Evolutionary conservation across 2,797 vertebrate genomes (phyloP), one percentile per base, ranked within the genome.

Genomic region (Micropoecilia bifurca): DNA sequence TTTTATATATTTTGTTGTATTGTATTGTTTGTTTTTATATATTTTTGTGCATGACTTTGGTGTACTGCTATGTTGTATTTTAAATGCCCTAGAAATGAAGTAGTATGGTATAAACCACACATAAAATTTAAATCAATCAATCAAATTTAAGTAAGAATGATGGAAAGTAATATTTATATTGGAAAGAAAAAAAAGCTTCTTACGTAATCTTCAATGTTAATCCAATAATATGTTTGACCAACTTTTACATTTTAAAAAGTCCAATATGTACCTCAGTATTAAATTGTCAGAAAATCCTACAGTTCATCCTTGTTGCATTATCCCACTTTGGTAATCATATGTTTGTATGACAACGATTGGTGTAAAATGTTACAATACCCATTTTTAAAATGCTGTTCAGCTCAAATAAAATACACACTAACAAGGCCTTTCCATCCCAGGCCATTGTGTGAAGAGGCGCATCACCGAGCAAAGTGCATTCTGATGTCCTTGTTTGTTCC

Each of bases 401-500:
- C 59, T 22, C 50, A 61, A 66, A 81, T 76, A 77, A 83, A 89
- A 28, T 55, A 10, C 69, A 61, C 4, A 7, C 46, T 75, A 81
- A 55, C 75, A 78, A 80, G 72, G 39, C 76, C 30, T 81, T 74
- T 50, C 45, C 71, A 25, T 75, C 36, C 77, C 46, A 41, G 9
- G 71, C 76, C 76, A 46, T 76, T 73, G 80, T 84, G 74, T 80
- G 59, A 80, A 81, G 74, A 81, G 83, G 78, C 50, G 36, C 36
- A 30, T 74, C 73, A 81, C 86, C 83, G 82, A 82, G 88, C 79
- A 83, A 86, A 90, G 82, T 87, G 85, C 85, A 87, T 87, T 90
- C 73, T 83, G 72, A n/a, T 85, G 89, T 88, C 88, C 88, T 91
- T 88, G 88, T 83, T 85, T 85, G 77, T 89, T 79, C 78, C 39